phyloP scores from a whole-genome alignment of 2,113 vertebrate species.

The Corythornis cristatus region DNA sequence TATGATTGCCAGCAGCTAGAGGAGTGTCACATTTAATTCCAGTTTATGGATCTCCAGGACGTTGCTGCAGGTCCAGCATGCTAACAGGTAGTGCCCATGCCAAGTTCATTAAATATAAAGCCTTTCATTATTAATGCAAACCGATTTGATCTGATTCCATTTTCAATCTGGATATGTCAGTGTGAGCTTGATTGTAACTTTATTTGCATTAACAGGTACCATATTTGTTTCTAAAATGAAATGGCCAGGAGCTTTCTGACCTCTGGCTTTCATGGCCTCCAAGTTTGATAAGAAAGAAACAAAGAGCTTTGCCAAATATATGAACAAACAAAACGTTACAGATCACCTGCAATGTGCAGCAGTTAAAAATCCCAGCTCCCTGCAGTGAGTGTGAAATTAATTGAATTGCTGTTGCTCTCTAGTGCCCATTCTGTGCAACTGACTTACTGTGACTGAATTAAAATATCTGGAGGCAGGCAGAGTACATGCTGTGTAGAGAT shows the following conservation, averaged over 20 bases:
- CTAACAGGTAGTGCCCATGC: background rate
- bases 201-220: background rate
- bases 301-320: conserved; percentile 36
- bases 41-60: background rate
- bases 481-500: conserved; percentile 65
- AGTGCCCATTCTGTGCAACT: conserved; percentile 64
- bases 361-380: conserved; percentile 63
- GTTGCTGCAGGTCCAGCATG: background rate
- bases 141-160: background rate
- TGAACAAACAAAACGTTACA: conserved; percentile 4
- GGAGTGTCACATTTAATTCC: background rate
- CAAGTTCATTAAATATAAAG: background rate
- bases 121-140: background rate
- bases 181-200: conserved; percentile 13
- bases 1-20: background rate
- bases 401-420: conserved; percentile 68
- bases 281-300: conserved; percentile 38
- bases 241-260: conserved; percentile 20
- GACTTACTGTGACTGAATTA: conserved; percentile 66
- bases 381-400: conserved; percentile 60
- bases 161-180: conserved; percentile 32
- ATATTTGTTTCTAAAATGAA: conserved; percentile 50
- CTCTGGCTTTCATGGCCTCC: conserved; percentile 32
- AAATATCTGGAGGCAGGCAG: conserved; percentile 67
- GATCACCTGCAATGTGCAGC: conserved; percentile 59